phyloP scores from a whole-genome alignment of 2,888 invertebrate species.

The Ornithoptera priamus region DNA sequence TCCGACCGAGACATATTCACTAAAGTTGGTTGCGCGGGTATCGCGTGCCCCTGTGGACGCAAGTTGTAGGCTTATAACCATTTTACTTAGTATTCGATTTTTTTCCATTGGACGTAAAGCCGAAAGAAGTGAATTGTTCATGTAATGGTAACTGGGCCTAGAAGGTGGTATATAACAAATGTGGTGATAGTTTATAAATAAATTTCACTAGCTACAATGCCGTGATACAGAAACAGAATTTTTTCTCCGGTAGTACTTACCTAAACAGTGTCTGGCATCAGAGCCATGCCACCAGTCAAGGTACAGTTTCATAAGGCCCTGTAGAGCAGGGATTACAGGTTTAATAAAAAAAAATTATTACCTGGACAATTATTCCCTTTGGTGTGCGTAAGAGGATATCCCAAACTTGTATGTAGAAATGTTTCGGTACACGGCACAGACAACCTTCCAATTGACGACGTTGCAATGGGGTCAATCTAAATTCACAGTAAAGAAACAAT shows the following conservation, averaged over 20 bases:
- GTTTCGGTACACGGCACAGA: slow-evolving; percentile 94
- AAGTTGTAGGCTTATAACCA: neutral
- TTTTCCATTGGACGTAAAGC: too few species aligned
- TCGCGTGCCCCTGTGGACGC: slow-evolving; percentile 82
- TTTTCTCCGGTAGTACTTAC: too few species aligned
- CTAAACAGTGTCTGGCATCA: too few species aligned
- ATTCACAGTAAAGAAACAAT: slow-evolving; percentile 25
- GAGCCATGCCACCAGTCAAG: too few species aligned
- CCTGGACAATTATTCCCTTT: slow-evolving; percentile 91
- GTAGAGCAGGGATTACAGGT: neutral
- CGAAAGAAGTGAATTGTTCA: too few species aligned
- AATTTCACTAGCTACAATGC: too few species aligned
- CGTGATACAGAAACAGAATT: too few species aligned
- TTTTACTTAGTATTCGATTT: neutral
- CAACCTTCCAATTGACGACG: slow-evolving; percentile 96
- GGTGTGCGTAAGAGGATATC: slow-evolving; percentile 94
- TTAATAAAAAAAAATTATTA: slow-evolving; percentile 34
- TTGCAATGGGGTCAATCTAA: slow-evolving; percentile 89
- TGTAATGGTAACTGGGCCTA: too few species aligned
- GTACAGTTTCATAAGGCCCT: too few species aligned
- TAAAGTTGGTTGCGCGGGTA: slow-evolving; percentile 96
- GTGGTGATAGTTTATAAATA: too few species aligned
- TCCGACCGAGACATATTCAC: slow-evolving; percentile 98
- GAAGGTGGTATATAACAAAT: too few species aligned
- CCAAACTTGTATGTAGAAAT: slow-evolving; percentile 98